A percentile compares a stretch with the other conserved stretches of the same genome.
Evolutionary conservation across 2,888 invertebrate genomes (phyloP).

Genomic region (Epinotia brunnichana): DNA sequence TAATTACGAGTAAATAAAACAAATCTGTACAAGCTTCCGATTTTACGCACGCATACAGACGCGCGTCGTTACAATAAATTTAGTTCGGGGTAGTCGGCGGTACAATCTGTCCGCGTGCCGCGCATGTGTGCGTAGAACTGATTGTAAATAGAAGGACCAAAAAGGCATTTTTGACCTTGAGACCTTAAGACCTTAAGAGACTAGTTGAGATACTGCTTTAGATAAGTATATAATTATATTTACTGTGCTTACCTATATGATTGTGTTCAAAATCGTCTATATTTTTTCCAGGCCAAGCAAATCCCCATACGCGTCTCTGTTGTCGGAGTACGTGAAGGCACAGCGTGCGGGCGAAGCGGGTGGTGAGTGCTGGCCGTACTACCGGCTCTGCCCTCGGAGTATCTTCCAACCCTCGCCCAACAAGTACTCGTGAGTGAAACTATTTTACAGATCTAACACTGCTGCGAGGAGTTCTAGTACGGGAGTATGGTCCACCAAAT

Average conservation of each 20-base stretch:
- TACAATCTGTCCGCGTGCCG: no score
- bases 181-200: no score
- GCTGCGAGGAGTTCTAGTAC: background rate
- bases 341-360: constrained; percentile 89
- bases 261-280: background rate
- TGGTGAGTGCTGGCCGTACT: constrained; percentile 94
- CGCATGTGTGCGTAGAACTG: no score
- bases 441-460: background rate
- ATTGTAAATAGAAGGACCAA: no score
- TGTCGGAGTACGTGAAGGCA: constrained; percentile 91
- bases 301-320: constrained; percentile 89
- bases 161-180: no score
- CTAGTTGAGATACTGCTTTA: no score
- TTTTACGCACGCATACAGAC: no score
- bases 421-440: constrained; percentile 76
- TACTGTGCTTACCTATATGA: background rate
- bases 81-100: no score
- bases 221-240: no score
- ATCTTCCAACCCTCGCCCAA: constrained; percentile 85
- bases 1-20: no score
- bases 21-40: no score
- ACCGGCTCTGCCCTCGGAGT: constrained; percentile 91
- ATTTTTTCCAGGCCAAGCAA: constrained; percentile 87
- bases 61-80: no score
- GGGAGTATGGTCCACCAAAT: background rate